Conservation (phyloP, 2,113 vertebrate genomes). For the Lagopus leucura region DNA sequence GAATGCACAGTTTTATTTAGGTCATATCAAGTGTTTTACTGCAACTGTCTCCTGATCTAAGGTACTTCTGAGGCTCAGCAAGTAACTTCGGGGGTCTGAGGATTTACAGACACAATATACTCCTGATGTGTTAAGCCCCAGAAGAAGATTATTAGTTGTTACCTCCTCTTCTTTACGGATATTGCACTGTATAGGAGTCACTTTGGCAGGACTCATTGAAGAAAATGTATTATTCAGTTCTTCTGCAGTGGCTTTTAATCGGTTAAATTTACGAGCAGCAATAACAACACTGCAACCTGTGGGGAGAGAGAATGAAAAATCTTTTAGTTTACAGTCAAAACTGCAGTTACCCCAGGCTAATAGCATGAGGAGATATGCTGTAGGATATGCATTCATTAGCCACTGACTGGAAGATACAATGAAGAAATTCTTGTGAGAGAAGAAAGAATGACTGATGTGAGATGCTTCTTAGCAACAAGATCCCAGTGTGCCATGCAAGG, state of each 20-base stretch:
- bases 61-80: neutral
- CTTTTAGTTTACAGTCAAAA: neutral
- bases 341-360: neutral
- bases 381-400: neutral
- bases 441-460: neutral
- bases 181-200: slow-evolving; percentile 87
- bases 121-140: neutral
- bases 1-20: neutral
- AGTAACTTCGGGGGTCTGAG: neutral
- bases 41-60: neutral
- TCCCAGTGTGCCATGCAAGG: neutral
- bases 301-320: slow-evolving; percentile 17
- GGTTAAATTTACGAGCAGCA: slow-evolving; percentile 87
- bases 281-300: slow-evolving; percentile 92
- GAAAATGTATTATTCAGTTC: slow-evolving; percentile 80
- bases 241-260: slow-evolving; percentile 80
- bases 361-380: neutral
- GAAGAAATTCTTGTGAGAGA: neutral
- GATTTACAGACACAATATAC: neutral
- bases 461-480: slow-evolving; percentile 25
- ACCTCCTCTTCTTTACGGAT: slow-evolving; percentile 92
- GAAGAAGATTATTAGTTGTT: neutral
- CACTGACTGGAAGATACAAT: neutral
- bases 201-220: slow-evolving; percentile 58
- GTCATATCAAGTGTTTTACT: neutral